These are phyloP conservation scores for Bubo scandiacus DNA, from an alignment of 2,113 vertebrate species.

Conservation along the genomic window DNA sequence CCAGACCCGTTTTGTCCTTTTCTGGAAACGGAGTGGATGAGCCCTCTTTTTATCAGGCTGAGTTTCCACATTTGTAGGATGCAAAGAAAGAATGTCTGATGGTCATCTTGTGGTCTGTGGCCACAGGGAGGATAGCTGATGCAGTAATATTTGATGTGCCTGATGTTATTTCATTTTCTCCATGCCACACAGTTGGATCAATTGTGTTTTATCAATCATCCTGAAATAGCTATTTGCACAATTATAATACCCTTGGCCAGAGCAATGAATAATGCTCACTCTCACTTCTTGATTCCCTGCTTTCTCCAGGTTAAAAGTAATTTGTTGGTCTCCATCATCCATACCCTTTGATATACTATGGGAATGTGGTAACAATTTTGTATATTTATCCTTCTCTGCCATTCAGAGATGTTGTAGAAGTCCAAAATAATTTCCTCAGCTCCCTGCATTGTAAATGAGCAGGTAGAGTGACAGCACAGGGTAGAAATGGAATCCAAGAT, in stretches of 20 bases:
- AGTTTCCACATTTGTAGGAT: neutral
- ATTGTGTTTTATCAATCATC: neutral
- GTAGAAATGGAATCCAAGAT: neutral
- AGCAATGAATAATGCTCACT: neutral
- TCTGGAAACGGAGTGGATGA: neutral
- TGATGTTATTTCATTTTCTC: neutral
- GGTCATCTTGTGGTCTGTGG: neutral
- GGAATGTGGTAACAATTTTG: neutral
- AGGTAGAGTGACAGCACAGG: neutral
- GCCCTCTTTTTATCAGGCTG: neutral
- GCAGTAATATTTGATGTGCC: neutral
- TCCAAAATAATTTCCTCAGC: neutral
- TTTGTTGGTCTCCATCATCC: neutral
- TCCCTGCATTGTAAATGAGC: neutral
- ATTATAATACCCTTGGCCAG: neutral
- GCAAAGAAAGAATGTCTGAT: neutral
- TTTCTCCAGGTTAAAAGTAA: neutral
- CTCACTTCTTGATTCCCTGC: neutral
- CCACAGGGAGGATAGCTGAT: neutral
- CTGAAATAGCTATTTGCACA: neutral
- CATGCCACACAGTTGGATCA: neutral
- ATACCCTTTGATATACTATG: neutral
- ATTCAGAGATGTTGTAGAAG: neutral
- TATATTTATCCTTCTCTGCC: neutral
- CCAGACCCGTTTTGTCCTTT: neutral